Base-by-base conservation (phyloP, 2,888 invertebrate species). In the Zele albiditarsus region DNA sequence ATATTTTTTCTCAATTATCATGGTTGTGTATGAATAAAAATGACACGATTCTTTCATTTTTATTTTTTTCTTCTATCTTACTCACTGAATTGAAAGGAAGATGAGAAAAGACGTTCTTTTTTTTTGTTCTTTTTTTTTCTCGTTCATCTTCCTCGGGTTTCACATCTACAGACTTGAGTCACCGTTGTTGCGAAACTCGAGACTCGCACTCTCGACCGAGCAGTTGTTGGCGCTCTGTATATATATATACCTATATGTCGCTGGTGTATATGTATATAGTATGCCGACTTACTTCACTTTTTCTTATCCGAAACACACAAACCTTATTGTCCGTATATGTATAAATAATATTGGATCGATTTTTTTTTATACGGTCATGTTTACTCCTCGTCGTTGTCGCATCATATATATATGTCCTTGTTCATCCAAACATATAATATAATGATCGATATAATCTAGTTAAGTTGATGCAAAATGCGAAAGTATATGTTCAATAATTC, bases 151-250 rank as follows among this genome's bases (percentile, higher is more conserved):
- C 53, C 38, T 70, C 71, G 67, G 62, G 31, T 53, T 72, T 53
- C 49, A 31, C 62, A 62, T 62, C 31, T 16, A 28, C 14, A 42
- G 71, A 49, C 63, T 28, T 71, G 71, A 71, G 71, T 71, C 71
- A 71, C 31, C 57, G 20, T 62, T 71, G 46, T 65, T 72, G 71
- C 71, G 71, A 72, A 72, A 72, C 46, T 27, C 63, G 65, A 72
- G 65, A 63, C 70, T 23, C 31, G 20, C 53, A 53, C 53, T 20
- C 53, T 23, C 53, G 20, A 53, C 53, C 20, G n/a, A 53, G 53
- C 28, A 28, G n/a, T 53, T 20, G 20, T 46, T 68, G 27, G 68
- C 65, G 75, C 65, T 63, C 0, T 70, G 8, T 60, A 42, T 28
- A 67, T 49, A 14, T 28, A 12, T 49, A 33, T n/a, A 20, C 68